Base-by-base conservation (phyloP, 1,140 invertebrate genomes). In the Eciton burchellii region DNA sequence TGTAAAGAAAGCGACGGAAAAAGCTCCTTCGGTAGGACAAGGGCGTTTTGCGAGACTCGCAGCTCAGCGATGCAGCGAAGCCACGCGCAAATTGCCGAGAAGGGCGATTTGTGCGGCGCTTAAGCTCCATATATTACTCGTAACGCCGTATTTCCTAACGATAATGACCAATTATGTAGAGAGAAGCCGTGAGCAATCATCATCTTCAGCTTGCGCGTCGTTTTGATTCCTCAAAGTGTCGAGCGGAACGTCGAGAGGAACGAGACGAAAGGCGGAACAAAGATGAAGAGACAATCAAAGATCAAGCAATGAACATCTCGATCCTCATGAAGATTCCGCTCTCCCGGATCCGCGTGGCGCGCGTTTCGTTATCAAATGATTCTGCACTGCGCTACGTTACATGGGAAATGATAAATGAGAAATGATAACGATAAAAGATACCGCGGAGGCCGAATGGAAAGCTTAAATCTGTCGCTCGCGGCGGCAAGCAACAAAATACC, bases 1-100 rank as follows among this genome's bases (percentile, higher is more conserved):
- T 45, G 71, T 76, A 76, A 87, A 86, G 74, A 84, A 87, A 85
- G 43, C 66, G 41, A 70, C 66, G 77, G 77, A 76, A 88, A 85
- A 87, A 85, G 79, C 68, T 85, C 88, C 54, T 84, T 82, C 59
- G 14, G 60, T 45, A 14, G 24, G 63, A 62, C 16, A 54, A 54
- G 66, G 11, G 63, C n/a, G 76, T 57, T 72, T 71, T 84, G 82
- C 71, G 16, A 8, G 14, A 14, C 35, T n/a, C 41, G 43, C 49
- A 35, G 41, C 62, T 65, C 6, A 59, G 47, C 52, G 21, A 12
- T 41, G 19, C 11, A 35, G 41, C 47, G 62, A 74, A 74, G 45
- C 63, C 70, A 56, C 21, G n/a, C 45, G 35, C 35, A 68, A n/a
- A 41, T 24, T 16, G 43, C 41, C 72, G 72, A 52, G 52, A 47